Percentiles rank a stretch among this genome's conserved stretches.
Conservation (phyloP, 2,113 vertebrate genomes). For the Chauna torquata region DNA sequence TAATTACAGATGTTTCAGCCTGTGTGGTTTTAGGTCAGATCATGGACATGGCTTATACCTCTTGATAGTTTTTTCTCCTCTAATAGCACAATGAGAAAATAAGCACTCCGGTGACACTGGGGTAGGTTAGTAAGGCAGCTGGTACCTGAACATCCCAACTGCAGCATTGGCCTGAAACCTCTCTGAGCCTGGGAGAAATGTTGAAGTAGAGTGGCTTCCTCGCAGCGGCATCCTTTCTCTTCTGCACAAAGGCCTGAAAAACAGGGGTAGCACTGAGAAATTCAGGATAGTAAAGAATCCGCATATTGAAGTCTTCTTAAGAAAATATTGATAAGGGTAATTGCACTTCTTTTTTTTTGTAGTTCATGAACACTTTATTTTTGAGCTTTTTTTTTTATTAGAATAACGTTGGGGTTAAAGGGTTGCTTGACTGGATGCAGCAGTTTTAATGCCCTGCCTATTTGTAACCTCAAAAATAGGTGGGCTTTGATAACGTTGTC, state of each 20-base stretch:
- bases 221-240: background rate
- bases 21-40: slow-evolving; percentile 14
- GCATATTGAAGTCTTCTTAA: background rate
- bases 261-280: background rate
- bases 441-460: background rate
- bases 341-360: background rate
- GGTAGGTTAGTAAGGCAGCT: background rate
- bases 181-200: background rate
- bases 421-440: background rate
- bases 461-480: background rate
- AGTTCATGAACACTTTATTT: background rate
- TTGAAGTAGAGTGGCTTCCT: background rate
- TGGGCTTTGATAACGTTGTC: background rate
- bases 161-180: background rate
- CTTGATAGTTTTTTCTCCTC: background rate
- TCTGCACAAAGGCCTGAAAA: background rate
- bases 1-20: slow-evolving; percentile 25
- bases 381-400: background rate
- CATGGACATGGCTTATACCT: background rate
- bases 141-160: background rate
- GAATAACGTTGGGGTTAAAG: background rate
- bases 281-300: background rate
- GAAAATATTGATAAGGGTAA: background rate
- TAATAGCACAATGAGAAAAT: background rate
- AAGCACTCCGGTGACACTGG: background rate